Conservation (phyloP, 2,797 vertebrate species). For the Enteromius radiatus region DNA sequence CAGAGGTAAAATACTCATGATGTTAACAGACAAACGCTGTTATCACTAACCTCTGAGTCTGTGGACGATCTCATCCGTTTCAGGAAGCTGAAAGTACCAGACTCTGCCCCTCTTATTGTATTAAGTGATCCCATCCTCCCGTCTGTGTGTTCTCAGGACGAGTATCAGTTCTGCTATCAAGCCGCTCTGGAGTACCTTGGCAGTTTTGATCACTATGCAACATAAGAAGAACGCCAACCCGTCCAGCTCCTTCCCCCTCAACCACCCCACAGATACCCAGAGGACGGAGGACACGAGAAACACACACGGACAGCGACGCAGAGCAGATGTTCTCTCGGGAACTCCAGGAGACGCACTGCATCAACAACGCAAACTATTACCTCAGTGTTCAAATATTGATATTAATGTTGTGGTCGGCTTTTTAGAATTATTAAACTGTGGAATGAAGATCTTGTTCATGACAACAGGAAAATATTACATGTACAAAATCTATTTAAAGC, state of each 20-base stretch:
- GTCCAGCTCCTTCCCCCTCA: constrained; percentile 69
- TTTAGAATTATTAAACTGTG: constrained; percentile 80
- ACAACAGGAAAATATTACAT: constrained; percentile 72
- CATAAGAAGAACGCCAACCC: constrained; percentile 84
- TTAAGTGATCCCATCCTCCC: neutral
- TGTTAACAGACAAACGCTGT: too few relatives aligned
- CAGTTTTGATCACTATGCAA: constrained; percentile 99
- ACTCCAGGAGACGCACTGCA: constrained; percentile 62
- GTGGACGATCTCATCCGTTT: neutral
- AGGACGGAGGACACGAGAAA: constrained; percentile 55
- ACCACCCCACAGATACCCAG: constrained; percentile 57
- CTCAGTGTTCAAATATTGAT: constrained; percentile 86
- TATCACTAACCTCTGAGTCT: neutral
- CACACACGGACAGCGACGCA: constrained; percentile 55
- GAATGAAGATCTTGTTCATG: constrained; percentile 73
- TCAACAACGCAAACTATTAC: constrained; percentile 83
- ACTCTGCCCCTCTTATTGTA: neutral
- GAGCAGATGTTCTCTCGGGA: constrained; percentile 69
- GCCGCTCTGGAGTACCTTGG: constrained; percentile 96
- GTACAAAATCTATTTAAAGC: constrained; percentile 74
- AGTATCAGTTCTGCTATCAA: constrained; percentile 99
- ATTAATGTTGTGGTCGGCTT: constrained; percentile 82
- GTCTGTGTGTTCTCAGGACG: constrained; percentile 79
- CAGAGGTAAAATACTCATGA: constrained; percentile 81
- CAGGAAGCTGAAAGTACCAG: neutral